phyloP scores from a whole-genome alignment of 2,797 vertebrate genomes.

The Cetoscarus ocellatus region DNA sequence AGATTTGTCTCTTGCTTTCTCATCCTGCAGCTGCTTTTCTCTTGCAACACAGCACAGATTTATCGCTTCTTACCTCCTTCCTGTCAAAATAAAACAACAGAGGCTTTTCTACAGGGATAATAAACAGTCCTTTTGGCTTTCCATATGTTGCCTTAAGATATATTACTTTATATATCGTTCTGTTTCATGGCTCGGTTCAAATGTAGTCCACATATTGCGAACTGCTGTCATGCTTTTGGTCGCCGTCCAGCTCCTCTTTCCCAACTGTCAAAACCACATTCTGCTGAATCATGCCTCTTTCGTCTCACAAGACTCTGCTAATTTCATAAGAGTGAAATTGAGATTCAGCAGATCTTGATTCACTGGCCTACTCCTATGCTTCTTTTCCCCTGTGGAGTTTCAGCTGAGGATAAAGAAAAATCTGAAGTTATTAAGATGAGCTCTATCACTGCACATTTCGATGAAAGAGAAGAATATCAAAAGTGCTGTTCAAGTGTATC shows the following conservation, averaged over 20 bases:
- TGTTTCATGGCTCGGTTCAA: slow-evolving; percentile 41
- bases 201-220: slow-evolving; percentile 53
- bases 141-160: slow-evolving; percentile 22
- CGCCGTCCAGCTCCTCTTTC: slow-evolving; percentile 39
- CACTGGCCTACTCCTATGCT: slow-evolving; percentile 39
- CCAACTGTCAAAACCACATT: slow-evolving; percentile 40
- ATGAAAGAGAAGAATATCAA: slow-evolving; percentile 16
- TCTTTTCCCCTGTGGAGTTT: slow-evolving; percentile 38
- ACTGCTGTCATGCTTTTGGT: slow-evolving; percentile 55
- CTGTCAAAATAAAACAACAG: slow-evolving; percentile 3
- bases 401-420: slow-evolving; percentile 25
- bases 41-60: slow-evolving; percentile 13
- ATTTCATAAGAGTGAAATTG: slow-evolving; percentile 67
- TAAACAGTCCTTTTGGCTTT: slow-evolving; percentile 16
- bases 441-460: not conserved
- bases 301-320: slow-evolving; percentile 53
- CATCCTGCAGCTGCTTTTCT: slow-evolving; percentile 25
- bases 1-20: slow-evolving; percentile 30
- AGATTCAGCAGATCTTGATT: slow-evolving; percentile 70
- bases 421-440: slow-evolving; percentile 29
- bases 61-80: slow-evolving; percentile 4
- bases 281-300: slow-evolving; percentile 58
- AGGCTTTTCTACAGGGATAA: slow-evolving; percentile 18
- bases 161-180: slow-evolving; percentile 20
- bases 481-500: not conserved